These are phyloP conservation scores for Amblyopsis rosae DNA, from an alignment of 2,113 vertebrate genomes.

Conservation along the genomic window DNA sequence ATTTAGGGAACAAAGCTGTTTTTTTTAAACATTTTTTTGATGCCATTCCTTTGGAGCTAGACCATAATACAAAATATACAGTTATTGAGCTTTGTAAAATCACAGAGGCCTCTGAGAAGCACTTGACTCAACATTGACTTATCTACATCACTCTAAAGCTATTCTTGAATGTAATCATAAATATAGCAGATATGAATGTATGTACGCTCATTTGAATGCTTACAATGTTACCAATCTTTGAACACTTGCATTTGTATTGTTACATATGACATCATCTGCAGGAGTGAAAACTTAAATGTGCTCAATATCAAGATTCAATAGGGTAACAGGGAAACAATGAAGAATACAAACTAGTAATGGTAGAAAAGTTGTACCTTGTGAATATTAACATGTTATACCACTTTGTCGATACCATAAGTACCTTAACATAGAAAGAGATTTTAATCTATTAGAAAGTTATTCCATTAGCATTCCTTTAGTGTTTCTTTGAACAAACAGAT, in stretches of 20 bases:
- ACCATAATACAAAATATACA: constrained; percentile 92
- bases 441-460: constrained; percentile 40
- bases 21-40: constrained; percentile 71
- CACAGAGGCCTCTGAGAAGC: constrained; percentile 83
- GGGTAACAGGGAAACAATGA: constrained; percentile 49
- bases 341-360: constrained; percentile 34
- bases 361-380: constrained; percentile 70
- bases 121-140: constrained; percentile 81
- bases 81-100: constrained; percentile 84
- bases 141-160: constrained; percentile 87
- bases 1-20: constrained; percentile 85
- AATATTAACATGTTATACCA: constrained; percentile 68
- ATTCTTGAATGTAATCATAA: constrained; percentile 79
- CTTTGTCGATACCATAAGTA: constrained; percentile 63
- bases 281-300: constrained; percentile 66
- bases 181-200: constrained; percentile 79
- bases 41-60: constrained; percentile 83
- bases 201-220: constrained; percentile 71
- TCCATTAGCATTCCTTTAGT: constrained; percentile 47
- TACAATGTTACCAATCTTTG: constrained; percentile 69
- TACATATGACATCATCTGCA: constrained; percentile 74
- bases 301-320: constrained; percentile 74
- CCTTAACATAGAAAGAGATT: constrained; percentile 49
- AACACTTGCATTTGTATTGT: constrained; percentile 69
- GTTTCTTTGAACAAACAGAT: constrained; percentile 58